Base-by-base conservation (phyloP, 2,888 invertebrate genomes). In the Ichneumoninae sp. region DNA sequence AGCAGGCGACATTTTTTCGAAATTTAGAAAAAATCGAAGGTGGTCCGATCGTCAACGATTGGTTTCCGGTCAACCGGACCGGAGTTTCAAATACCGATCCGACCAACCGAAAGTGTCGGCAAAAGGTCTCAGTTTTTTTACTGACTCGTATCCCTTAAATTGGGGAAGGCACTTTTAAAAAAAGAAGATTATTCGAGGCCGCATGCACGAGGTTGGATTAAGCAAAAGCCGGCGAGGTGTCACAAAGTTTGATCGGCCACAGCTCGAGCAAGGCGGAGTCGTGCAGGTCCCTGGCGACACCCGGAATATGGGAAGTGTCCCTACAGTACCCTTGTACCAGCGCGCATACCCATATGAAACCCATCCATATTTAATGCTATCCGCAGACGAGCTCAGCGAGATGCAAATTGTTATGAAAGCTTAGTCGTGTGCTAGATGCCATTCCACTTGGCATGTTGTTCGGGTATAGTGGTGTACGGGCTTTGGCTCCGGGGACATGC, bases 391-490 rank as follows among this genome's bases (percentile, higher is more conserved):
- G 89, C 88, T 87, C 85, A 82, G 86, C 87, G 83, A 87, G 90
- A 93, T 93, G 93, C 92, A 93, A 93, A 93, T 93, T 93, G 91
- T 91, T 92, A 91, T 91, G 92, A 92, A 92, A 92, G 92, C 92
- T 91, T 90, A 90, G 90, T 90, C 90, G 90, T 91, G 89, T 90
- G 91, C 70, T 54, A 68, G 40, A 47, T 54, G 44, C 36, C 57
- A 66, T 36, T 70, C 69, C 74, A 57, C 47, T 77, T 66, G 54
- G 65, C 78, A 68, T 47, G 44, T 69, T 76, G 10, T n/a, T 65
- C 36, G 65, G 26, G 47, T 19, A 5, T 47, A 16, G 52, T 65
- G 60, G 69, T 66, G 66, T 75, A 52, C 70, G n/a, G 57, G 65
- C 44, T 68, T 73, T 79, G 77, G 74, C 79, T 83, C 78, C 86